These are phyloP conservation scores for Morinoia aosen DNA, from an alignment of 2,888 invertebrate genomes.

Conservation along the genomic window DNA sequence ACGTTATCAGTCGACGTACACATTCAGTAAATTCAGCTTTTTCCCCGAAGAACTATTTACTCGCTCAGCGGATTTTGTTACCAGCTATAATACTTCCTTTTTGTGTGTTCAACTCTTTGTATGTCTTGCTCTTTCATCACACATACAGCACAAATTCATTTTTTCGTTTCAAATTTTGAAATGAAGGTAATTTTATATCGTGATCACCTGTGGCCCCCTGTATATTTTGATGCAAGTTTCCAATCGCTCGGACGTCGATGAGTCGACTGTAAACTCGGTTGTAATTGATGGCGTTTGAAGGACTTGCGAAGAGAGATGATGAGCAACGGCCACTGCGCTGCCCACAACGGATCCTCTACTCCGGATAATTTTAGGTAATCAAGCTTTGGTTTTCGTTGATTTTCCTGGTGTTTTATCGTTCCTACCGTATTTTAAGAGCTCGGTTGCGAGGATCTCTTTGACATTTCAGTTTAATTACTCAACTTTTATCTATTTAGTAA, in stretches of 20 bases:
- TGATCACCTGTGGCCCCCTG: neutral
- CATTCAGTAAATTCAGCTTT: no score
- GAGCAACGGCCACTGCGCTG: constrained; percentile 22
- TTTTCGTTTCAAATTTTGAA: neutral
- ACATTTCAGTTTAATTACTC: neutral
- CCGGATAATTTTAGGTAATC: constrained; percentile 10
- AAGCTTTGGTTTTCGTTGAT: neutral
- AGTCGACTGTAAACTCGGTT: neutral
- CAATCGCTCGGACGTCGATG: neutral
- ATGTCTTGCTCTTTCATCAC: neutral
- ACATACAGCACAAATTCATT: neutral
- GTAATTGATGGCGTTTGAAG: neutral
- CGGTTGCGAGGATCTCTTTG: neutral
- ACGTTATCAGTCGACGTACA: no score
- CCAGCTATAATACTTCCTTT: neutral
- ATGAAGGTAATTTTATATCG: neutral
- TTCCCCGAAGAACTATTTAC: no score
- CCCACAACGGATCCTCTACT: neutral
- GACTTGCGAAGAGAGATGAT: neutral
- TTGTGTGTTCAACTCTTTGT: neutral
- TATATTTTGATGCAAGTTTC: neutral
- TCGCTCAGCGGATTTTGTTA: neutral
- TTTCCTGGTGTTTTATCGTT: neutral
- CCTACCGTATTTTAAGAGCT: neutral
- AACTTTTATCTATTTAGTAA: neutral